Evolutionary conservation across 2,888 invertebrate species (phyloP), one percentile per base, ranked within the genome.

Genomic region (Minunthozetes semirufus): DNA sequence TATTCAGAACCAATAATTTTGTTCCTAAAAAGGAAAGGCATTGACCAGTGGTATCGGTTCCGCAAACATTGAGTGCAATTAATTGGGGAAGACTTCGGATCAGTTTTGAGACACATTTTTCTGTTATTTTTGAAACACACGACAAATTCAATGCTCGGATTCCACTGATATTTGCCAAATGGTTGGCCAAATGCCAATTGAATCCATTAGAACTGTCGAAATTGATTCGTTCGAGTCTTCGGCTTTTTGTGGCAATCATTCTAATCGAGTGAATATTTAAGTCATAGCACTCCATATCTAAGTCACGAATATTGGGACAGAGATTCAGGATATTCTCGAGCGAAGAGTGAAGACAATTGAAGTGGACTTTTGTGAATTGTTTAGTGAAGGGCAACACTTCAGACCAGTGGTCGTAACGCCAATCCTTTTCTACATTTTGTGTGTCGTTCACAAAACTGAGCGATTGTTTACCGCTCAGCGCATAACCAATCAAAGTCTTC

Each of bases 201-300:
- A 72, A 50, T 19, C 72, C 29, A 22, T 46, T 72, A 48, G 50
- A 72, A 17, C 72, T 72, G 72, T 72, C 72, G 46, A 72, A 72
- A 22, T 72, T 72, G 48, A 72, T 50, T 48, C 72, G 42, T 13
- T 72, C 72, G 1, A 72, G 2, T 5, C 11, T 9, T 29, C n/a
- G 29, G 27, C 48, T 50, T 3, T 29, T 46, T 17, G 5, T 25
- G 33, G 27, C 17, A 72, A 72, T 72, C 29, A n/a, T 13, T 29
- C 27, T 42, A 0, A 72, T 22, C 0, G 48, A 13, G n/a, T 27
- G 17, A 2, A n/a, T 2, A 25, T 72, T 50, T 22, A 72, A 3
- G 25, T 72, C 72, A 48, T 25, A 72, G 48, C 72, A 72, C 48
- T 72, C 72, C 48, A 72, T n/a, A 72, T 72, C 72, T 8, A 72